Percentiles rank a stretch among this genome's conserved stretches.
These are phyloP conservation scores for Melanostigma gelatinosum DNA, from an alignment of 2,113 vertebrate genomes.

Conservation along the genomic window DNA sequence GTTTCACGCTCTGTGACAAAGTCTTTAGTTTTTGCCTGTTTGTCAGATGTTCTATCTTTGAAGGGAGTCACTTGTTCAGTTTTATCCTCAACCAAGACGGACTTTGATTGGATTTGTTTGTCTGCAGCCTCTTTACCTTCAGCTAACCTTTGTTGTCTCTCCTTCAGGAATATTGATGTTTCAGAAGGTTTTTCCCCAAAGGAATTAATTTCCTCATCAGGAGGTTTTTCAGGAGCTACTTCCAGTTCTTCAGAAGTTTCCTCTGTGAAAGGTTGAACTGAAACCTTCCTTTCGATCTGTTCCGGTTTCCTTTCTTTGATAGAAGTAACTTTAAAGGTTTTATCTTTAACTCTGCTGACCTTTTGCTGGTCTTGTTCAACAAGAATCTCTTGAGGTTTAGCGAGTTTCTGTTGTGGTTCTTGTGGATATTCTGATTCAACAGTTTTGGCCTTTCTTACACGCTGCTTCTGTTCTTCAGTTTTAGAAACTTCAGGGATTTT, in stretches of 20 bases:
- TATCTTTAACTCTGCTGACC: background rate
- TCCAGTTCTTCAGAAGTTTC: background rate
- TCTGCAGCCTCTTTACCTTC: background rate
- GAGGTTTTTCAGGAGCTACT: background rate
- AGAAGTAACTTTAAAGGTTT: constrained; percentile 6
- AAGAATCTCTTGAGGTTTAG: background rate
- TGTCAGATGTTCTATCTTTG: background rate
- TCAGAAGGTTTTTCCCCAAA: background rate
- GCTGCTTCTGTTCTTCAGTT: background rate
- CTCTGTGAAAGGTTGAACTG: background rate
- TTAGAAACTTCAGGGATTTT: background rate
- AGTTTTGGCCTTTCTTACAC: background rate
- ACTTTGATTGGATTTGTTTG: background rate
- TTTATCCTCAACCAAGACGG: background rate
- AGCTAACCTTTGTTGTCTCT: background rate
- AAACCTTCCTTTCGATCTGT: background rate
- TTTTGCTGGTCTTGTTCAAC: background rate
- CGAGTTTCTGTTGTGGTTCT: background rate
- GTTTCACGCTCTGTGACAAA: background rate
- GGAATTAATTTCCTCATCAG: background rate
- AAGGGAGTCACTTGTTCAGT: background rate
- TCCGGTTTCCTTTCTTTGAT: background rate
- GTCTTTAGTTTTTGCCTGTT: background rate
- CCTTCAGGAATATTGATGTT: background rate
- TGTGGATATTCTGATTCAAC: background rate